Evolutionary conservation across 2,113 vertebrate genomes (phyloP), one percentile per base, ranked within the genome.

Genomic region (Oophaga pumilio): DNA sequence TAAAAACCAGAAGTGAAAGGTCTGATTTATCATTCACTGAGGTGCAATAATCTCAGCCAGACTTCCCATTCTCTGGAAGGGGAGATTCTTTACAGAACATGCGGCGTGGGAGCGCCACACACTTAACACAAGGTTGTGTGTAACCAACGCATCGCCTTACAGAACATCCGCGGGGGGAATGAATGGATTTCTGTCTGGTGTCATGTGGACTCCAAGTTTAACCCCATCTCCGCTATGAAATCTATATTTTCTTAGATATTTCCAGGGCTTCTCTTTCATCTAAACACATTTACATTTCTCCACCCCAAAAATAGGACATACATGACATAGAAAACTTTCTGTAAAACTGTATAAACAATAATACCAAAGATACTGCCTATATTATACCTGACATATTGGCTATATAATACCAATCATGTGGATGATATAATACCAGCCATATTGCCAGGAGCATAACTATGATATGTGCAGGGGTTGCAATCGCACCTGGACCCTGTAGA

Each of bases 1-100:
- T 93, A 96, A 95, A 97, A 97, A 96, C 93, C 91, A 89, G 0
- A 73, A 93, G 93, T 95, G 94, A 96, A 97, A 96, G 95, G 91
- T 91, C 93, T 96, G 92, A 96, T 96, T 95, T 96, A 95, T 96
- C 95, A 95, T 92, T 74, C 90, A 0, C 56, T 84, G 87, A 88
- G 88, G 91, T 91, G 93, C 91, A 90, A 92, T 76, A 60, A 60
- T 76, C 84, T 64, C 33, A 11, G 84, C 57, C 79, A 82, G 60
- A 62, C 79, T 82, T 82, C 79, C 79, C 79, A 82, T 82, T 82
- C 79, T 82, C 79, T 82, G 78, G 17, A 64, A 62, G 79, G 79
- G 6, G 33, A 82, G 57, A 82, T 24, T 64, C 28, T 82, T 59
- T 82, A 8, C 28, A 60, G 59, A 81, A 62, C 79, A 50, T 74